These are phyloP conservation scores for Ceratina calcarata DNA, from an alignment of 1,140 invertebrate species.

Conservation along the genomic window DNA sequence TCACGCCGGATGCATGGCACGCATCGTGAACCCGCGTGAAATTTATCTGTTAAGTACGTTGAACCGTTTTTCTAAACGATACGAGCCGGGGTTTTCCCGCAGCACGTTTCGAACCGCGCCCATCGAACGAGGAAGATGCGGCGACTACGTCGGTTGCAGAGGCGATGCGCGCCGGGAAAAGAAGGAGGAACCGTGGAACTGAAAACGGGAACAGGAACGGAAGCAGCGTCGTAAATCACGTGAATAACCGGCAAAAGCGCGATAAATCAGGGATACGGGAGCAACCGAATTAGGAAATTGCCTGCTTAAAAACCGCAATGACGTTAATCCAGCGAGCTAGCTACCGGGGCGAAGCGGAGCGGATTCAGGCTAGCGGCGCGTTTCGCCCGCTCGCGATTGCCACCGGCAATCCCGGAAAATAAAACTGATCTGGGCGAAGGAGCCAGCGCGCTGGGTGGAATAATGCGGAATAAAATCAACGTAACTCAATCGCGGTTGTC, in stretches of 20 bases:
- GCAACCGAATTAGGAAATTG: constrained; percentile 79
- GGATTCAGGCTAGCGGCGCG: constrained; percentile 4
- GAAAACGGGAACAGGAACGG: constrained; percentile 28
- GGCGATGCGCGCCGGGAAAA: background rate
- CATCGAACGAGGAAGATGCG: background rate
- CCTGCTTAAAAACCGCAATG: constrained; percentile 79
- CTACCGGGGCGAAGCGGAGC: constrained; percentile 17
- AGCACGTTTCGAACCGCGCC: background rate
- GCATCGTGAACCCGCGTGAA: constrained; percentile 56
- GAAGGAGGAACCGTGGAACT: background rate
- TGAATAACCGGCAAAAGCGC: constrained; percentile 69
- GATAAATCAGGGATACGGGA: constrained; percentile 76
- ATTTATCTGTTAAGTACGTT: constrained; percentile 55
- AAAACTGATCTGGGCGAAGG: constrained; percentile 69
- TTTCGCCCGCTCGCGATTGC: constrained; percentile 15
- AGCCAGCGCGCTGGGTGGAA: constrained; percentile 64
- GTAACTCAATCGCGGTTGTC: constrained; percentile 79
- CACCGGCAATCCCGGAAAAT: constrained; percentile 63
- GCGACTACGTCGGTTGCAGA: background rate
- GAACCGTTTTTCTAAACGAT: constrained; percentile 45
- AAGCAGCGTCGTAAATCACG: constrained; percentile 68
- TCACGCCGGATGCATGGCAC: constrained; percentile 56
- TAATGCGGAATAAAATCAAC: constrained; percentile 79
- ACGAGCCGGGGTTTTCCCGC: background rate
- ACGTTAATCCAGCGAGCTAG: constrained; percentile 72